Base-by-base conservation (phyloP, 2,797 vertebrate species). In the Sternotherus odoratus region DNA sequence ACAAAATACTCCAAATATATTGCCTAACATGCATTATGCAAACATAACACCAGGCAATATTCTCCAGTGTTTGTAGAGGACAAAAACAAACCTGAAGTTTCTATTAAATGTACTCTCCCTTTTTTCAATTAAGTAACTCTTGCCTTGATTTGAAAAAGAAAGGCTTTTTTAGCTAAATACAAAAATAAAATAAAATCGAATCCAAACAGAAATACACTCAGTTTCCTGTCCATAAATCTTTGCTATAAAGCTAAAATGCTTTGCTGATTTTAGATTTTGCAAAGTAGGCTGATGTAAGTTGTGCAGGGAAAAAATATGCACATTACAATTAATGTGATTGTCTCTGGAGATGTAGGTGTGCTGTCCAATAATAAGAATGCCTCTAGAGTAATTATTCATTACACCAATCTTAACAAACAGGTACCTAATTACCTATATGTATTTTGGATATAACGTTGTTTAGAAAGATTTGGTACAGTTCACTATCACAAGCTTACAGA, bases 311-410 rank as follows among this genome's bases (percentile, higher is more conserved):
- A 92, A 95, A 89, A 60, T 15, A 91, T 12, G 82, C 81, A 79
- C 97, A 97, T 97, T 92, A 97, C 98, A 99, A 99, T 99, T 99
- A 99, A 98, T 97, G 97, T 91, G 96, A 96, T 96, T 97, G 93
- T 97, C 98, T 98, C 97, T 97, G 93, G 98, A 98, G 98, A 98
- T 97, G 98, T 98, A 98, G 98, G 98, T 98, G 97, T 98, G 98
- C 96, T 98, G 98, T 98, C 98, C 97, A 96, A 97, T 95, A 98
- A 98, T 97, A 98, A 96, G 96, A 96, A 98, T 96, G 95, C 96
- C 97, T 97, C 98, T 93, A 92, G 96, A 97, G 98, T 97, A 98
- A 99, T 99, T 98, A 98, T 97, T 99, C 97, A 98, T 98, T 95
- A 84, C 30, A 97, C 93, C 57, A 39, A 75, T 72, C 84, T 92